These are phyloP conservation scores for Hermetia illucens DNA, from an alignment of 1,140 invertebrate genomes.

Conservation along the genomic window DNA sequence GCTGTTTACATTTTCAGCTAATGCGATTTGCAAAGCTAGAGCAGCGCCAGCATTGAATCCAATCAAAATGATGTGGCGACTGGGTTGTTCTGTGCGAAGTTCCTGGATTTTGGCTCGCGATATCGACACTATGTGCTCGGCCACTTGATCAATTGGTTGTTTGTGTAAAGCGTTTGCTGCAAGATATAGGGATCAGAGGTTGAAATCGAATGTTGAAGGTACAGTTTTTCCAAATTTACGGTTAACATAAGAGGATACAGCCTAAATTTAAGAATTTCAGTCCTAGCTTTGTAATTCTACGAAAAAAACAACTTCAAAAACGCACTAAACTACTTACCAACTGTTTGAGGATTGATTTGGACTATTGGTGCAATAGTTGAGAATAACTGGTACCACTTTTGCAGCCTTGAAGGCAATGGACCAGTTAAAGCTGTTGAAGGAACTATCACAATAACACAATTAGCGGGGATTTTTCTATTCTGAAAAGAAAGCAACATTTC, in stretches of 20 bases:
- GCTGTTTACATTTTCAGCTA: constrained; percentile 52
- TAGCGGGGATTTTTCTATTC: constrained; percentile 52
- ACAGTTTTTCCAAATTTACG: too few relatives aligned
- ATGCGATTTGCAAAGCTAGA: constrained; percentile 51
- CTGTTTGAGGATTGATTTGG: constrained; percentile 40
- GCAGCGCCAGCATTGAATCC: constrained; percentile 63
- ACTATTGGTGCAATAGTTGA: constrained; percentile 53
- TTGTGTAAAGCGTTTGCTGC: constrained; percentile 1
- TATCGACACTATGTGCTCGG: constrained; percentile 53
- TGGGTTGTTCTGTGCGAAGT: constrained; percentile 47
- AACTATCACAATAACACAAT: constrained; percentile 54
- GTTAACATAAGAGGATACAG: background rate
- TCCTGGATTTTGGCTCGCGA: constrained; percentile 56
- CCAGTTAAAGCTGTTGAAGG: constrained; percentile 41
- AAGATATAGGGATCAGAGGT: constrained; percentile 15
- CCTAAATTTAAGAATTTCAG: background rate
- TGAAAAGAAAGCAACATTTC: constrained; percentile 20
- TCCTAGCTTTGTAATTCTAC: background rate
- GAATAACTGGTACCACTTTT: constrained; percentile 56
- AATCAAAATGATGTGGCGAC: constrained; percentile 58
- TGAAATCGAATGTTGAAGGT: too few relatives aligned
- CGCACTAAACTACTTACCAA: constrained; percentile 16
- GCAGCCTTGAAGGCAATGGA: constrained; percentile 38
- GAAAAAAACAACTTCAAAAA: background rate
- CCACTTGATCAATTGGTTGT: constrained; percentile 23